phyloP scores from a whole-genome alignment of 2,113 vertebrate genomes.

The Ammodytes dubius region DNA sequence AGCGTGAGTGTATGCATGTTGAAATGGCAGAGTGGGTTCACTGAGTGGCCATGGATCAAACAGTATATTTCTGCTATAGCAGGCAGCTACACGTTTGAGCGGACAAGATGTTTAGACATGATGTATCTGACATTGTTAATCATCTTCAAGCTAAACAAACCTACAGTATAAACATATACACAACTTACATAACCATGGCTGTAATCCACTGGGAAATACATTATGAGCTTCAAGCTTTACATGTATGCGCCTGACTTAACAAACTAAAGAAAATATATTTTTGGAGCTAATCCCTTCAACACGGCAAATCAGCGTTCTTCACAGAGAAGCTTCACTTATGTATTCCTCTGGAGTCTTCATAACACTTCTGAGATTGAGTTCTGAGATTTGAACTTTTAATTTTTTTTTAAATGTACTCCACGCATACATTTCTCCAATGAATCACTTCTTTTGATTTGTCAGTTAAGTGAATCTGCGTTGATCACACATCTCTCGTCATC shows the following conservation, averaged over 20 bases:
- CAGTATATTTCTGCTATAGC: background rate
- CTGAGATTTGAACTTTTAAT: background rate
- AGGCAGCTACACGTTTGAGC: background rate
- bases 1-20: background rate
- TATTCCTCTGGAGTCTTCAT: constrained; percentile 47
- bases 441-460: constrained; percentile 4
- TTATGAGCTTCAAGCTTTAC: constrained; percentile 4
- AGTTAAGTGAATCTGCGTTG: background rate
- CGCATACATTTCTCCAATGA: background rate
- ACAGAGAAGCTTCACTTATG: constrained; percentile 43
- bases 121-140: constrained; percentile 34
- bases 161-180: background rate
- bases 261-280: constrained; percentile 11
- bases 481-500: background rate
- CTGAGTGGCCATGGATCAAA: background rate
- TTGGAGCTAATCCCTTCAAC: constrained; percentile 22
- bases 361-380: constrained; percentile 24
- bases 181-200: constrained; percentile 28
- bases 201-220: constrained; percentile 5
- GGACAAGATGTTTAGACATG: constrained; percentile 30
- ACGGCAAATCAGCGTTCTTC: constrained; percentile 45
- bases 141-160: constrained; percentile 45
- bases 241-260: constrained; percentile 42
- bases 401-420: background rate
- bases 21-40: background rate